Evolutionary conservation across 1,140 invertebrate species (phyloP).

Genomic region (Drosophila baimaii): DNA sequence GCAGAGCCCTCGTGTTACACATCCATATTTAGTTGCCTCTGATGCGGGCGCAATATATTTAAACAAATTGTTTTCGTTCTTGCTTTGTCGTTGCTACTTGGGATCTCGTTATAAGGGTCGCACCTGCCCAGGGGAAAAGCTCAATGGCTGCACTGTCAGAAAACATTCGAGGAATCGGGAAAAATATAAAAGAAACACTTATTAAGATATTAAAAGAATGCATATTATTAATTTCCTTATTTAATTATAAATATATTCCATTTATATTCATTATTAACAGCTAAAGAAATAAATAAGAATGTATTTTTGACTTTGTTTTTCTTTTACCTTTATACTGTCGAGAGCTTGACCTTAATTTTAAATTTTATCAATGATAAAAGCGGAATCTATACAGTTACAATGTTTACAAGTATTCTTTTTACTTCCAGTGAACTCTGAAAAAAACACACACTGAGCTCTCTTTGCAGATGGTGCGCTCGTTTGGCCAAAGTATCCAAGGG

Average conservation of each 20-base stretch:
- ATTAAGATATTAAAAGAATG: too few species aligned
- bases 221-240: too few species aligned
- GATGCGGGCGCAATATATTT: constrained; percentile 76
- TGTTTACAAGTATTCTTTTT: background rate
- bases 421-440: constrained; percentile 15
- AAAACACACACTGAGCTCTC: constrained; percentile 11
- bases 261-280: background rate
- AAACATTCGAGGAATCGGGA: background rate
- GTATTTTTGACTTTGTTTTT: too few species aligned
- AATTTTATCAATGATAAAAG: background rate
- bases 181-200: too few species aligned
- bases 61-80: constrained; percentile 73
- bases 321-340: too few species aligned
- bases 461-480: constrained; percentile 46
- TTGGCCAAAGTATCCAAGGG: constrained; percentile 61
- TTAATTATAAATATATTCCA: background rate
- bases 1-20: constrained; percentile 25
- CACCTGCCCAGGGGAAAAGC: constrained; percentile 59
- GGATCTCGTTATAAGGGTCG: constrained; percentile 70
- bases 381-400: too few species aligned
- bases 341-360: too few species aligned
- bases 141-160: constrained; percentile 10
- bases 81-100: constrained; percentile 14
- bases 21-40: constrained; percentile 55
- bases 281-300: background rate